Conservation (phyloP, 2,888 invertebrate genomes). For the Leptothorax acervorum region DNA sequence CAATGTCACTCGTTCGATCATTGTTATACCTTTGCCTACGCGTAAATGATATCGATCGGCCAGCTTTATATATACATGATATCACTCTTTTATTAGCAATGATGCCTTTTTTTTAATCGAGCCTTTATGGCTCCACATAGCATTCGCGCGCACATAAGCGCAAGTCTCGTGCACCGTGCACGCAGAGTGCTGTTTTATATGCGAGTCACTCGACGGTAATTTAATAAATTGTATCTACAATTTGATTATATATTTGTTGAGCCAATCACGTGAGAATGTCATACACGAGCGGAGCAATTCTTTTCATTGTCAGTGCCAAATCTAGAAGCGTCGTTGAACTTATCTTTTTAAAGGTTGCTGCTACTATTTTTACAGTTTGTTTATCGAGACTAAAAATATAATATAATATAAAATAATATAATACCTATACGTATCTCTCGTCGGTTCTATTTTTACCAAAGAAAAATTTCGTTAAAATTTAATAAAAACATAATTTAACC, state of each 20-base stretch:
- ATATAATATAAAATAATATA: too few relatives aligned
- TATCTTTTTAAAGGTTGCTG: not conserved
- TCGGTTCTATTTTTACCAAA: not conserved
- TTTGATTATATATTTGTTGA: not conserved
- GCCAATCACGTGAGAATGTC: not conserved
- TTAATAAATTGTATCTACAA: conserved; percentile 29
- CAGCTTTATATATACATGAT: not conserved
- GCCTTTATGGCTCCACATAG: not conserved
- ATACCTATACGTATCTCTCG: too few relatives aligned
- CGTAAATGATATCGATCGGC: not conserved
- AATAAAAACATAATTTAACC: not conserved
- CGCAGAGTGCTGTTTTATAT: not conserved
- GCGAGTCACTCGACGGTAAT: conserved; percentile 1
- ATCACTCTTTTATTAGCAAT: conserved; percentile 12
- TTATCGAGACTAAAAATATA: conserved; percentile 1
- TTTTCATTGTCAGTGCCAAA: not conserved
- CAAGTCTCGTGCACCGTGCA: not conserved
- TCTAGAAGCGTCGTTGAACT: not conserved
- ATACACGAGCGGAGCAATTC: not conserved
- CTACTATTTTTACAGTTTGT: conserved; percentile 7
- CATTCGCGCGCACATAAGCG: not conserved
- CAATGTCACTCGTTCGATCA: not conserved
- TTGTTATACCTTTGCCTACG: not conserved
- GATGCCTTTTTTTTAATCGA: conserved; percentile 16
- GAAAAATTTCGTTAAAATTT: not conserved